These are phyloP conservation scores for Danaus melanippus DNA, from an alignment of 1,140 invertebrate genomes.

Conservation along the genomic window DNA sequence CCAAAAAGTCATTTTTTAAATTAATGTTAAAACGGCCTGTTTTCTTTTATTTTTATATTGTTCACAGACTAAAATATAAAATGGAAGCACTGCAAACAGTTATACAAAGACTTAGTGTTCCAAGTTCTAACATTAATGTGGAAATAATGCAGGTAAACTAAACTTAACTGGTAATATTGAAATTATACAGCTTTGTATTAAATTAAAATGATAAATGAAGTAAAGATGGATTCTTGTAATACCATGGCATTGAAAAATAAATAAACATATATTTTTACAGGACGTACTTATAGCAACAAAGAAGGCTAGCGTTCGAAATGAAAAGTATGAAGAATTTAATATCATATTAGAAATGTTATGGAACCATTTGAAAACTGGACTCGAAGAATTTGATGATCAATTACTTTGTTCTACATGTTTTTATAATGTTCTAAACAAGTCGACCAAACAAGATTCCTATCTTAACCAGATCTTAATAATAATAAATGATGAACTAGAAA, in stretches of 20 bases:
- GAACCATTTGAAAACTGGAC: constrained; percentile 35
- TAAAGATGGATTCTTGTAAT: background rate
- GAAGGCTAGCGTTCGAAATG: constrained; percentile 14
- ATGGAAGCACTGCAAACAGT: constrained; percentile 25
- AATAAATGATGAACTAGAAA: constrained; percentile 27
- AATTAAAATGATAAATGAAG: constrained; percentile 1
- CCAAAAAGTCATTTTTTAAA: background rate
- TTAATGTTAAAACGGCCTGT: too few relatives aligned
- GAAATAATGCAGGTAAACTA: constrained; percentile 33
- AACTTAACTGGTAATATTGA: background rate
- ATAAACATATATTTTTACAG: constrained; percentile 30
- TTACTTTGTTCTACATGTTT: constrained; percentile 53
- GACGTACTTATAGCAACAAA: constrained; percentile 33
- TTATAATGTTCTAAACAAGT: constrained; percentile 34
- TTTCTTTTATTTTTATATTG: constrained; percentile 6
- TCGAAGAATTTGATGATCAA: constrained; percentile 50
- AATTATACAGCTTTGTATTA: background rate
- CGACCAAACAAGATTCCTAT: constrained; percentile 30
- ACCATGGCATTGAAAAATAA: background rate
- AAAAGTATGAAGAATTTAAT: constrained; percentile 23
- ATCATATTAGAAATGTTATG: constrained; percentile 37
- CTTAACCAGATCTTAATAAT: constrained; percentile 29
- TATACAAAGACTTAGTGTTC: constrained; percentile 22
- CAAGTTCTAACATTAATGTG: constrained; percentile 25
- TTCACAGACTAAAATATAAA: constrained; percentile 11